Percentiles rank a stretch among this genome's conserved stretches.
Conservation (phyloP, 2,797 vertebrate species). For the Brachyalestes nurse region DNA sequence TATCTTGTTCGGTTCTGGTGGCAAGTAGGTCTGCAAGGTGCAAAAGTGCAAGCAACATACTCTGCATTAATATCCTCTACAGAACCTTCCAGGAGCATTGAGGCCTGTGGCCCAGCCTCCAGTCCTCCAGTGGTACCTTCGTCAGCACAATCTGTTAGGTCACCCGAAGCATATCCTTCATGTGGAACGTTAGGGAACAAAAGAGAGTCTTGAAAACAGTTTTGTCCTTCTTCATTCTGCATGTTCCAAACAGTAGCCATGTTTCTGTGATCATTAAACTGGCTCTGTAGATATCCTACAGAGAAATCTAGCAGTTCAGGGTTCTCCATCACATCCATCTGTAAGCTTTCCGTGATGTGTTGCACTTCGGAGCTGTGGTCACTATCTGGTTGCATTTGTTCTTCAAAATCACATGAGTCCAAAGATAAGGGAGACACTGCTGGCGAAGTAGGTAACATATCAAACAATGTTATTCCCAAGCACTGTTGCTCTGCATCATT, state of each 20-base stretch:
- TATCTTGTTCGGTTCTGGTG: constrained; percentile 23
- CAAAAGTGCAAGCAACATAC: not conserved
- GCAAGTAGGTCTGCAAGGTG: not conserved
- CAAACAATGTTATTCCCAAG: constrained; percentile 23
- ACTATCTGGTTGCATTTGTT: constrained; percentile 66
- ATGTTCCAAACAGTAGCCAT: constrained; percentile 61
- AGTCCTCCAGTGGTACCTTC: constrained; percentile 14
- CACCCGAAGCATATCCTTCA: constrained; percentile 2
- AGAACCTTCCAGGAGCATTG: not conserved
- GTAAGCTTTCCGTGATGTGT: constrained; percentile 61
- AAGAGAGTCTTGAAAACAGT: constrained; percentile 38
- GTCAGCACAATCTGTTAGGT: not conserved
- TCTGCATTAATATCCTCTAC: not conserved
- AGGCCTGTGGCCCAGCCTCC: constrained; percentile 3
- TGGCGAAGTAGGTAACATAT: constrained; percentile 59
- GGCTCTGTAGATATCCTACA: constrained; percentile 50
- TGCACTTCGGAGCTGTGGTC: constrained; percentile 49
- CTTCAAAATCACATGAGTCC: constrained; percentile 71
- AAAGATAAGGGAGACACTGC: constrained; percentile 67
- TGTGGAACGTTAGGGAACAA: constrained; percentile 37
- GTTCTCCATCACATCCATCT: constrained; percentile 64
- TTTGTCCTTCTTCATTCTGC: constrained; percentile 49
- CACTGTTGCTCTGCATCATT: constrained; percentile 18
- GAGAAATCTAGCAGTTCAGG: constrained; percentile 63
- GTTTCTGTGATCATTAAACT: constrained; percentile 59